Base-by-base conservation (phyloP, 2,113 vertebrate species). In the Lepus americanus region DNA sequence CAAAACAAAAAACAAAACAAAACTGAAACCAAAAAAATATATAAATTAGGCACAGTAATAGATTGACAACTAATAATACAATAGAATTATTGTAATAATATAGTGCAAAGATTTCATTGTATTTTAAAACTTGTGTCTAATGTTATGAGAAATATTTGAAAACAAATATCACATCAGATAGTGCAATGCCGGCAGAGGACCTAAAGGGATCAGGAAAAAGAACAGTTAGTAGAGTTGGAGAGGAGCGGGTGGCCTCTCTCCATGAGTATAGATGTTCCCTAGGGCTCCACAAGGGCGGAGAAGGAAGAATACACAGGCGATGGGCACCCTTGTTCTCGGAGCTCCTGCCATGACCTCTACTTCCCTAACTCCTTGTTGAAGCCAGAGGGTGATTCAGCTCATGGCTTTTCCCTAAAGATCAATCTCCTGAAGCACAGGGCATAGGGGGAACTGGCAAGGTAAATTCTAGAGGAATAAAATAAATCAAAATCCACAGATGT, bases 141-240 rank as follows among this genome's bases (percentile, higher is more conserved):
- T 63, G 78, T 87, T 49, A 80, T 61, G 39, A 85, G 31, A 93
- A 88, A 55, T 82, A 70, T 70, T 16, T 89, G 27, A 82, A 94
- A 77, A 59, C n/a, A 89, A 96, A 94, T 64, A 44, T 44, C 44
- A 44, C 44, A 44, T 44, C 44, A 2, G 12, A 11, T 11, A 14
- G 36, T 1, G 14, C 6, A n/a, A 5, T 51, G 27, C 5, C 39
- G 17, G 53, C 31, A 39, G 9, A 13, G 23, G 29, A 2, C 17
- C 23, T 44, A 13, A 53, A 22, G 11, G 1, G 23, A 69, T 0
- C 6, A 61, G 59, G 33, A 85, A 74, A 55, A 33, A 9, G 13
- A 19, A 5, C 5, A 17, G 4, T 12, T 22, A 55, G 72, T 66
- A 39, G 22, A 12, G 16, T 4, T 12, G 9, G 23, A 89, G 67